phyloP scores from a whole-genome alignment of 1,140 invertebrate genomes.

The Drosophila elegans region DNA sequence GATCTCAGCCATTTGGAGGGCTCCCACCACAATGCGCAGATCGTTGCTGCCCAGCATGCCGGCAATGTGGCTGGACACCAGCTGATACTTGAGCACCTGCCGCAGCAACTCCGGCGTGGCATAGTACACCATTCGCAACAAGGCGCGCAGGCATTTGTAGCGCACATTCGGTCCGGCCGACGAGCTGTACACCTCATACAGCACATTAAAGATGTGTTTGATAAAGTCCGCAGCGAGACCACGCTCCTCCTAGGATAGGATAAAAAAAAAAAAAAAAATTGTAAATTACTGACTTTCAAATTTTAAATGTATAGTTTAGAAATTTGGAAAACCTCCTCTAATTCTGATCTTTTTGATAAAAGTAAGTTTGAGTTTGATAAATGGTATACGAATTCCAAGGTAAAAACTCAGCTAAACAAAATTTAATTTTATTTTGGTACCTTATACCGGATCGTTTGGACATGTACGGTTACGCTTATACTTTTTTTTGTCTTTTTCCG shows the following conservation, averaged over 20 bases:
- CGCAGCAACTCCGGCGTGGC: conserved; percentile 93
- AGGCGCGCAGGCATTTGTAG: conserved; percentile 97
- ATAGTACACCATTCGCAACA: conserved; percentile 98
- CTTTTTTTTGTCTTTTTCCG: too few relatives aligned
- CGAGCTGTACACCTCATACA: conserved; percentile 98
- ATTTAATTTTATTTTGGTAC: too few relatives aligned
- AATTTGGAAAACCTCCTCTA: too few relatives aligned
- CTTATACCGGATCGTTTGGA: too few relatives aligned
- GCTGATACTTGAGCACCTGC: conserved; percentile 95
- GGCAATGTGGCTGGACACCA: conserved; percentile 98
- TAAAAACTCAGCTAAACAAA: too few relatives aligned
- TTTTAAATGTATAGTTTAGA: too few relatives aligned
- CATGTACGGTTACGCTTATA: too few relatives aligned
- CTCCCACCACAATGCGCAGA: conserved; percentile 97
- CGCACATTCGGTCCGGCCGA: conserved; percentile 98
- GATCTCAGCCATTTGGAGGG: conserved; percentile 98
- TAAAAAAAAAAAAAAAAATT: background rate
- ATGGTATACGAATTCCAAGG: too few relatives aligned
- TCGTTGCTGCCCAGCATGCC: conserved; percentile 99
- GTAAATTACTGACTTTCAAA: too few relatives aligned
- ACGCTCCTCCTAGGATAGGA: conserved; percentile 85
- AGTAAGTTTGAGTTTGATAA: too few relatives aligned
- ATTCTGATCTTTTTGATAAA: too few relatives aligned
- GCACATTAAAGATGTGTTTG: conserved; percentile 94
- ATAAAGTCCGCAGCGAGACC: conserved; percentile 92